Conservation (phyloP, 2,797 vertebrate species). For the Sitta carolinensis region DNA sequence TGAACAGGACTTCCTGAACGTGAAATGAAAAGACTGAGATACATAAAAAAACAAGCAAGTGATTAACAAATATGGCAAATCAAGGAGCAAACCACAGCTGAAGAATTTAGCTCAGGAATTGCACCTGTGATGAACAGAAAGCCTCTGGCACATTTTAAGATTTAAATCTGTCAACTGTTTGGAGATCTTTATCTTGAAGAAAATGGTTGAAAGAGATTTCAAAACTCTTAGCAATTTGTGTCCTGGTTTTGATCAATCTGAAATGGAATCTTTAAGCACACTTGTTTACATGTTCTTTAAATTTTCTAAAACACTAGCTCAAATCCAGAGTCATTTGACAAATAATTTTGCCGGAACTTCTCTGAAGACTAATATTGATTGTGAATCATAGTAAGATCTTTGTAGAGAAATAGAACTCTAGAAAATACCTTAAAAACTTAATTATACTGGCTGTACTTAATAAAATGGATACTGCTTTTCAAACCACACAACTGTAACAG, state of each 20-base stretch:
- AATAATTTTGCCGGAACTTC: not conserved
- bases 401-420: not conserved
- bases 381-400: not conserved
- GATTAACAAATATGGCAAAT: not conserved
- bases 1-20: not conserved
- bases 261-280: not conserved
- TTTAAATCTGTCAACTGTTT: not conserved
- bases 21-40: not conserved
- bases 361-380: not conserved
- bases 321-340: not conserved
- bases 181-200: not conserved
- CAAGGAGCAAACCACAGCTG: not conserved
- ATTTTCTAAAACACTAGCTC: not conserved
- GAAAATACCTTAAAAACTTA: not conserved
- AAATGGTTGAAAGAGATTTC: not conserved
- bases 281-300: not conserved
- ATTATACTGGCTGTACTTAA: not conserved
- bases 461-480: not conserved
- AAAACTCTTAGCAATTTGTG: not conserved
- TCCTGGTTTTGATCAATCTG: not conserved
- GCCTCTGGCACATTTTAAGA: not conserved
- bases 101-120: slow-evolving; percentile 1
- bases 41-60: not conserved
- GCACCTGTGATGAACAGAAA: slow-evolving; percentile 4
- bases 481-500: not conserved